Base-by-base conservation (phyloP, 2,113 vertebrate species). In the Donacobius atricapilla region DNA sequence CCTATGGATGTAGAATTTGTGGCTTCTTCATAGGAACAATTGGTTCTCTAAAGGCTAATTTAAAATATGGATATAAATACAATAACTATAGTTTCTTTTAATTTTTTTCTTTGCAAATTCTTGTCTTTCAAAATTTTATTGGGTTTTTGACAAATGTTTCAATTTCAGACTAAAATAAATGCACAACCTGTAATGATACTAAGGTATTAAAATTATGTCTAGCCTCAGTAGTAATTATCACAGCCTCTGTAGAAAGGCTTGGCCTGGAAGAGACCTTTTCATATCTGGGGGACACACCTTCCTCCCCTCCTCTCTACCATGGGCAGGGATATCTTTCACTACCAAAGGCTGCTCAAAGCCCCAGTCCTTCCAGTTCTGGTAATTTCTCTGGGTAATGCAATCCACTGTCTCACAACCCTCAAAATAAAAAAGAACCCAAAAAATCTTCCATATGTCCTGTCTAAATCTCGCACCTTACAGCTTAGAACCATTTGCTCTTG, bases 381-480 rank as follows among this genome's bases (percentile, higher is more conserved):
- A 70, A 18, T 82, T 86, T 51, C 30, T 51, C 23, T 65, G n/a
- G 12, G 9, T 33, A 75, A 42, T 13, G 5, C 5, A 65, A 61
- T 83, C 13, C 30, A 40, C 18, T 13, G 5, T 58, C 18, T 68
- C 31, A 56, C 3, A 5, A 31, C 9, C 3, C 8, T 24, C 21
- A 56, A 1, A 69, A 2, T 8, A 1, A 53, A 4, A 25, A 20
- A 18, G 19, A 45, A 45, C 1, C 6, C 9, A 12, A 66, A 20
- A 24, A 13, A 21, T 40, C 6, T 40, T 48, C 18, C 7, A 40
- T 50, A 7, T 25, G 4, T 53, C 12, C 7, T 50, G 48, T 23
- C 2, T 48, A 37, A 68, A 68, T 81, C 15, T 51, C n/a, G 15
- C 8, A 11, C 64, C 7, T 69, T 61, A 65, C 7, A 54, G 4